A percentile compares a stretch with the other conserved stretches of the same genome.
Evolutionary conservation across 2,888 invertebrate species (phyloP).

Genomic region (Strigamia crassipes): DNA sequence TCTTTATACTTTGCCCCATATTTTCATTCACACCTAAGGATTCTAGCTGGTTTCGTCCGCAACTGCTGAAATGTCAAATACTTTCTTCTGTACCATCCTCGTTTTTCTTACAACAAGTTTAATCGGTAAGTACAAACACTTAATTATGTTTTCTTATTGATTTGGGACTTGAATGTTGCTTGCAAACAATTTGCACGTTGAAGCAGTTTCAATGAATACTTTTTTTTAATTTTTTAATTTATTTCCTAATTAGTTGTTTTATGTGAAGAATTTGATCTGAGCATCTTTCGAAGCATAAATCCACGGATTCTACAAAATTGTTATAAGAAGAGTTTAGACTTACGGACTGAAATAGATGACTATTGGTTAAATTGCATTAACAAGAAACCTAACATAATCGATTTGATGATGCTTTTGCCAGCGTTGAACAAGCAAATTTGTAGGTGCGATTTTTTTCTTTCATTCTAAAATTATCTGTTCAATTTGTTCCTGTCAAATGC

Average conservation of each 20-base stretch:
- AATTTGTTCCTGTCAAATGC: too few relatives aligned
- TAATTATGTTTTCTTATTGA: too few relatives aligned
- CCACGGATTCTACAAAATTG: too few relatives aligned
- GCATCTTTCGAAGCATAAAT: too few relatives aligned
- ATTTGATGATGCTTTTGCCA: not conserved
- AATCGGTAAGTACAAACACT: not conserved
- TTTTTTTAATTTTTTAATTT: too few relatives aligned
- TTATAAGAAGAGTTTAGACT: too few relatives aligned
- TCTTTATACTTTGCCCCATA: not conserved
- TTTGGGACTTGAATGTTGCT: too few relatives aligned
- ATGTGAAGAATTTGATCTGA: too few relatives aligned
- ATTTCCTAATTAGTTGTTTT: too few relatives aligned
- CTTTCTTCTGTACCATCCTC: not conserved
- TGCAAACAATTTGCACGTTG: too few relatives aligned
- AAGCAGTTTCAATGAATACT: too few relatives aligned
- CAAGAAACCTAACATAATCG: not conserved
- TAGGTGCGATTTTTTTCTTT: not conserved
- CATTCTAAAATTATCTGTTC: too few relatives aligned
- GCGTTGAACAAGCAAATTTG: not conserved
- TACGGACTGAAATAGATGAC: not conserved
- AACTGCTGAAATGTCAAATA: not conserved
- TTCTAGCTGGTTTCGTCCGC: not conserved
- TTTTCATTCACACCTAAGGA: not conserved
- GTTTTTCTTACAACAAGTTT: not conserved
- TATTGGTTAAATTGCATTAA: not conserved